A percentile compares a stretch with the other conserved stretches of the same genome.
phyloP scores from a whole-genome alignment of 2,797 vertebrate species.

The Sebastes oblongus region DNA sequence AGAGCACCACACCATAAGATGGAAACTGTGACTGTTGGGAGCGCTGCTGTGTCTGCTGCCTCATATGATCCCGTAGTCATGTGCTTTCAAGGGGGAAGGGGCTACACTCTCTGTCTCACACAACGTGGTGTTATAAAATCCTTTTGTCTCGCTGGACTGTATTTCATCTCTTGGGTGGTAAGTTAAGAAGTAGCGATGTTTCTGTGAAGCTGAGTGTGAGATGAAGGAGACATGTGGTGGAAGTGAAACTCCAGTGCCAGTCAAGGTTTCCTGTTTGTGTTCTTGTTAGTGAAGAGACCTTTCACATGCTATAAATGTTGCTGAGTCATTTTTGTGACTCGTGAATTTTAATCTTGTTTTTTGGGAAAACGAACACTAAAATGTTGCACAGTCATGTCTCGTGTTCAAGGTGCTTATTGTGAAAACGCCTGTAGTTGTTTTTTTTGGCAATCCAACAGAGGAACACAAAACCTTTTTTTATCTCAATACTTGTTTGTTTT shows the following conservation, averaged over 20 bases:
- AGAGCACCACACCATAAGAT: neutral
- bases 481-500: neutral
- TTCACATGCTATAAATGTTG: conserved; percentile 24
- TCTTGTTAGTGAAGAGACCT: neutral
- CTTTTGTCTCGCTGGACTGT: neutral
- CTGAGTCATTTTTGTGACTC: conserved; percentile 40
- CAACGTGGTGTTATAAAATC: neutral
- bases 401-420: neutral
- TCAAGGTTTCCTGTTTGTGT: neutral
- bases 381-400: conserved; percentile 19
- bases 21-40: conserved; percentile 27
- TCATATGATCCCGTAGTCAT: conserved; percentile 54
- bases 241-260: conserved; percentile 33
- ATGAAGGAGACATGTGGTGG: neutral
- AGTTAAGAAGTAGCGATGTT: too few species aligned
- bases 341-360: neutral
- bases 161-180: neutral
- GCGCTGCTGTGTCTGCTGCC: conserved; percentile 3
- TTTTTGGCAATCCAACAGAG: neutral
- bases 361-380: neutral
- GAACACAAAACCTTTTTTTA: neutral
- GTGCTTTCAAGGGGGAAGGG: conserved; percentile 1
- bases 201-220: neutral
- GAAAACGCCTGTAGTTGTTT: neutral
- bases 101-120: neutral